Evolutionary conservation across 2,113 vertebrate genomes (phyloP).

Genomic region (Rattus rattus): DNA sequence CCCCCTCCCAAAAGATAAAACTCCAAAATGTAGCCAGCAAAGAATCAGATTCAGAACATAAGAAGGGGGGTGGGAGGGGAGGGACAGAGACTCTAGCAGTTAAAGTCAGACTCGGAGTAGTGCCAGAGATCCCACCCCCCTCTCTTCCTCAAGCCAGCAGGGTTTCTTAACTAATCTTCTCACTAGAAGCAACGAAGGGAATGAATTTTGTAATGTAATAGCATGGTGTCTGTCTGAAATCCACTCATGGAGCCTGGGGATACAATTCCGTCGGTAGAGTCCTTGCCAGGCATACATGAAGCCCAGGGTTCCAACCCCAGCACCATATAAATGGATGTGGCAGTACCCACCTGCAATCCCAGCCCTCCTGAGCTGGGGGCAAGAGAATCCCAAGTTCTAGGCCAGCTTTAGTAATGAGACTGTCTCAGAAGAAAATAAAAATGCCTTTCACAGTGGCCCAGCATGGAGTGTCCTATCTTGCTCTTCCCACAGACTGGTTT

Average conservation of each 20-base stretch:
- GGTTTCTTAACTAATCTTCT: conserved; percentile 23
- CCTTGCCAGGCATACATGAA: neutral
- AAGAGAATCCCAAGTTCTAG: neutral
- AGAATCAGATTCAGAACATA: conserved; percentile 47
- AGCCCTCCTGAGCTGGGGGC: neutral
- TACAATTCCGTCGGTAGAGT: neutral
- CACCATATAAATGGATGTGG: neutral
- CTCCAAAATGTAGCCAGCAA: conserved; percentile 12
- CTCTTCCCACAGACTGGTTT: neutral
- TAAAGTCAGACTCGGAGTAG: neutral
- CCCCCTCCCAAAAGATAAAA: conserved; percentile 37
- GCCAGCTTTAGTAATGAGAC: neutral
- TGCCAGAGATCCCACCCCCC: neutral
- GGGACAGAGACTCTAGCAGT: neutral
- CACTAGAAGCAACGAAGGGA: conserved; percentile 8
- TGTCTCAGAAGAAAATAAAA: neutral
- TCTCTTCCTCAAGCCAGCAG: neutral
- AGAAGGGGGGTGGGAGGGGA: neutral
- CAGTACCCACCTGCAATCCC: neutral
- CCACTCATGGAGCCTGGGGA: neutral
- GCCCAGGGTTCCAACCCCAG: neutral
- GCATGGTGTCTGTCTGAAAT: neutral
- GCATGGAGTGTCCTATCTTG: neutral
- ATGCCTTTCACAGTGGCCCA: neutral
- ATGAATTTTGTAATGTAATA: neutral